These are phyloP conservation scores for Glaucopsyche alexis DNA, from an alignment of 2,888 invertebrate species.

Conservation along the genomic window DNA sequence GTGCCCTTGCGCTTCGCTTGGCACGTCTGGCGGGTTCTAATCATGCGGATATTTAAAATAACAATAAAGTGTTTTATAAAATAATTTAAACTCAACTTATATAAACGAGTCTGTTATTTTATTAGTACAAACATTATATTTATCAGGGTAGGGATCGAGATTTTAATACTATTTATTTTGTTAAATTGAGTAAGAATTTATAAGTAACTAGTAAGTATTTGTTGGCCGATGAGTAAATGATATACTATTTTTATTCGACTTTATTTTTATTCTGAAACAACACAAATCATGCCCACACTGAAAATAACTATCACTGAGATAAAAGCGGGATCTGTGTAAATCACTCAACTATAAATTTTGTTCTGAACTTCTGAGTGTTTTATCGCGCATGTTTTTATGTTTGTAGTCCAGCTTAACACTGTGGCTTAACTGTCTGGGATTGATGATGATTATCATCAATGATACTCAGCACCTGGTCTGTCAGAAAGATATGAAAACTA, in stretches of 20 bases:
- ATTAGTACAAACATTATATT: too few relatives aligned
- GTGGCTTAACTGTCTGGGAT: not conserved
- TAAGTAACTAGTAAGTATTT: not conserved
- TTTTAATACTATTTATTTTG: too few relatives aligned
- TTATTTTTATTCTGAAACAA: not conserved
- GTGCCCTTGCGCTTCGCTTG: too few relatives aligned
- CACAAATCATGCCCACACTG: conserved; percentile 1
- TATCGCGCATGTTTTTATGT: not conserved
- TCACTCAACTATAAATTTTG: not conserved
- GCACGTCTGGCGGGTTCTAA: too few relatives aligned
- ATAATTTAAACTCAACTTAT: too few relatives aligned
- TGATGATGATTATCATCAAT: not conserved
- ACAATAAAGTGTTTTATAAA: too few relatives aligned
- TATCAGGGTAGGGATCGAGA: too few relatives aligned
- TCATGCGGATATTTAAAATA: too few relatives aligned
- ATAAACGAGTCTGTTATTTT: too few relatives aligned
- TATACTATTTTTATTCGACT: not conserved
- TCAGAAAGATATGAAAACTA: too few relatives aligned
- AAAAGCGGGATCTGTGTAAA: not conserved
- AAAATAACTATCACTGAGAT: not conserved
- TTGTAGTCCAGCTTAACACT: not conserved
- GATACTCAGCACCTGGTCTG: too few relatives aligned
- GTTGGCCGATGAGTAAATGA: not conserved
- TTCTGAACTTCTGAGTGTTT: not conserved
- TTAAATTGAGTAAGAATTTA: too few relatives aligned